phyloP scores from a whole-genome alignment of 2,113 vertebrate species.

The Erpornis zantholeuca region DNA sequence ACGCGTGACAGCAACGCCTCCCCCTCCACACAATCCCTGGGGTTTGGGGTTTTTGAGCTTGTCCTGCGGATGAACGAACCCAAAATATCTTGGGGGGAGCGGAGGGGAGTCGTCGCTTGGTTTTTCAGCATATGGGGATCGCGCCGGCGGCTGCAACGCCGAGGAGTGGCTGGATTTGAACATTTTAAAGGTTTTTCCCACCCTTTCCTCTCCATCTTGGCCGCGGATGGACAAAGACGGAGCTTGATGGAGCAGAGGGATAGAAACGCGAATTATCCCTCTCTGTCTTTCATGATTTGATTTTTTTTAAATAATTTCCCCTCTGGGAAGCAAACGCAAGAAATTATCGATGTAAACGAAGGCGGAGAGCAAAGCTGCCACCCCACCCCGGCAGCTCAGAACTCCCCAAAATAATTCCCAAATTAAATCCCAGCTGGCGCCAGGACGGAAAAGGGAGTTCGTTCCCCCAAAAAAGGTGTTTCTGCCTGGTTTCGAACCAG shows the following conservation, averaged over 20 bases:
- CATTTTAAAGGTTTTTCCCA: neutral
- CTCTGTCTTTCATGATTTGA: too few species aligned
- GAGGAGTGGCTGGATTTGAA: neutral
- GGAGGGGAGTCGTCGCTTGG: accelerated
- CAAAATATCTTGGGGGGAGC: neutral
- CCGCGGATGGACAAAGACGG: accelerated
- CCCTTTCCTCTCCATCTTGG: neutral
- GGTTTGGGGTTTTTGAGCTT: too few species aligned
- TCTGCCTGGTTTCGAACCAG: constrained; percentile 53
- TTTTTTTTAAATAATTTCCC: neutral
- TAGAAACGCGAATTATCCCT: neutral
- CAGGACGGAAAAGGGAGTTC: accelerated
- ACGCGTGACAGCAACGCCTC: neutral
- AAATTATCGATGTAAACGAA: neutral
- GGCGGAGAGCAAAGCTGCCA: accelerated
- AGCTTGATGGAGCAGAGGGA: neutral
- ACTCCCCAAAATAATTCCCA: neutral
- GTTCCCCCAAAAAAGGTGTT: neutral
- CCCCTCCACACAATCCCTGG: neutral
- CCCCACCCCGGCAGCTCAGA: neutral
- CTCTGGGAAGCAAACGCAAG: too few species aligned
- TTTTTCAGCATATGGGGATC: neutral
- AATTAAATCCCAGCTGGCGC: accelerated
- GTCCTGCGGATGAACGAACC: neutral
- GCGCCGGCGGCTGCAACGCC: too few species aligned